Percentiles rank a stretch among this genome's conserved stretches.
Conservation (phyloP, 2,888 invertebrate genomes). For the Serripes groenlandicus region DNA sequence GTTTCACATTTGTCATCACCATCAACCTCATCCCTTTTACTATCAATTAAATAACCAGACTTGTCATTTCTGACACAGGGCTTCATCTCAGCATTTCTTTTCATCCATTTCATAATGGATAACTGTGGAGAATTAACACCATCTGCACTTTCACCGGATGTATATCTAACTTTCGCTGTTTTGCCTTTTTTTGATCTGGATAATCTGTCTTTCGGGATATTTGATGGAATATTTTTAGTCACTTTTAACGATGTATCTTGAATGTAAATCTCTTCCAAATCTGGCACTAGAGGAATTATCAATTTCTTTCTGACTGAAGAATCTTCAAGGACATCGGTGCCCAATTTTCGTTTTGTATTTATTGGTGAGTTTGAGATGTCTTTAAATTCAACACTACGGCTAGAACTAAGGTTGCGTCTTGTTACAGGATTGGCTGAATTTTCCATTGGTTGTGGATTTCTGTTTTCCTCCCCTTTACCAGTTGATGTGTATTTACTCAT, state of each 20-base stretch:
- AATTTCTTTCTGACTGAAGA: conserved; percentile 46
- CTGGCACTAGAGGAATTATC: conserved; percentile 71
- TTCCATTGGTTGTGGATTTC: conserved; percentile 45
- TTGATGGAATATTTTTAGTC: neutral
- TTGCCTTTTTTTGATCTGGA: conserved; percentile 30
- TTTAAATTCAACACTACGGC: conserved; percentile 49
- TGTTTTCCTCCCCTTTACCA: conserved; percentile 50
- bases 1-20: conserved; percentile 10
- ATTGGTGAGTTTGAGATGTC: conserved; percentile 66
- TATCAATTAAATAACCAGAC: conserved; percentile 29
- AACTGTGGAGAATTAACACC: conserved; percentile 27
- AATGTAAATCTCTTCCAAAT: conserved; percentile 54
- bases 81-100: conserved; percentile 19
- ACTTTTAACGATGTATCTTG: neutral
- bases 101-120: conserved; percentile 52
- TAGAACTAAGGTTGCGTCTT: conserved; percentile 6
- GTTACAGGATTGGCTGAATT: neutral
- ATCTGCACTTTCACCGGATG: neutral
- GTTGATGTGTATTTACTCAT: conserved; percentile 73
- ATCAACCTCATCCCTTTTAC: conserved; percentile 46
- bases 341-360: conserved; percentile 37
- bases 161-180: conserved; percentile 29
- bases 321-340: conserved; percentile 3
- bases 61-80: conserved; percentile 29
- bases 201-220: conserved; percentile 20